Percentiles rank a stretch among this genome's conserved stretches.
Evolutionary conservation across 2,888 invertebrate genomes (phyloP).

Genomic region (Rapana venosa): DNA sequence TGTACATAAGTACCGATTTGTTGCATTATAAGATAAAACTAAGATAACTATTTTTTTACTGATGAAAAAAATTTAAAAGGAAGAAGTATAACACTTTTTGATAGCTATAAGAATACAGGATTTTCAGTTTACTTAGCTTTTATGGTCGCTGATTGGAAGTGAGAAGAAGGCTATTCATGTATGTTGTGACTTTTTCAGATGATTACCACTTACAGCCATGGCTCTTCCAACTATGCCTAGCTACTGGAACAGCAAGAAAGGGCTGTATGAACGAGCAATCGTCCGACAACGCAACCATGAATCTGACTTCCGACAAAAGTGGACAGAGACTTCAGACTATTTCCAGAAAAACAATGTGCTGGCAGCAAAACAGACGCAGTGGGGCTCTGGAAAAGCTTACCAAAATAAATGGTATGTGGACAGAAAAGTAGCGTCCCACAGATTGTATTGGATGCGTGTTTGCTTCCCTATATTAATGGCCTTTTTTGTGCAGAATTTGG

Average conservation of each 20-base stretch:
- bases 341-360: slow-evolving; percentile 72
- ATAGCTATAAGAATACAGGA: too few species aligned
- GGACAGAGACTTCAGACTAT: slow-evolving; percentile 72
- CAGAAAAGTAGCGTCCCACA: neutral
- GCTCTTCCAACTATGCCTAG: slow-evolving; percentile 74
- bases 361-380: slow-evolving; percentile 72
- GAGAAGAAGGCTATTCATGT: too few species aligned
- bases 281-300: slow-evolving; percentile 71
- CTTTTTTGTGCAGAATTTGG: too few species aligned
- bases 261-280: slow-evolving; percentile 75
- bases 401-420: slow-evolving; percentile 66
- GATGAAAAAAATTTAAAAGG: too few species aligned
- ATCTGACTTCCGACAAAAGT: slow-evolving; percentile 70
- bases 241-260: slow-evolving; percentile 73
- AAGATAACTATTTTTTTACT: too few species aligned
- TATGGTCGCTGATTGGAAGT: too few species aligned
- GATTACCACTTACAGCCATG: slow-evolving; percentile 56
- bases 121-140: too few species aligned
- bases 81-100: too few species aligned
- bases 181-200: neutral
- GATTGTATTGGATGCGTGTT: neutral
- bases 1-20: too few species aligned
- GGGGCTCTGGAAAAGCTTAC: slow-evolving; percentile 73
- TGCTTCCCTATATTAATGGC: neutral
- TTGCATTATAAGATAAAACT: too few species aligned